Conservation (phyloP, 2,888 invertebrate genomes). For the Oeneis ivallda region DNA sequence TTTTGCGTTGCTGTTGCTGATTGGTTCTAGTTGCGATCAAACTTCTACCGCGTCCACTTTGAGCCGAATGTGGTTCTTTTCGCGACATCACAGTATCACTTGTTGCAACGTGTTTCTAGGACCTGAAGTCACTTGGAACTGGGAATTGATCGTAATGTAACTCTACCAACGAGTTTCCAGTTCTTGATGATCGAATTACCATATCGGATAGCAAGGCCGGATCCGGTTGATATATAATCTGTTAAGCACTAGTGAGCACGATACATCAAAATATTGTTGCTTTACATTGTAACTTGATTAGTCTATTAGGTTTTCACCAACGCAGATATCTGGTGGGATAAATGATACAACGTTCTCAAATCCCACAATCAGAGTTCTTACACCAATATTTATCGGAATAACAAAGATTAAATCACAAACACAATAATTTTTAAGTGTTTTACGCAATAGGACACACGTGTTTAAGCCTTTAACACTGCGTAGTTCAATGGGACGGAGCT, state of each 20-base stretch:
- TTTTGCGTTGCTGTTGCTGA: conserved; percentile 67
- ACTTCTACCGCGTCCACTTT: conserved; percentile 59
- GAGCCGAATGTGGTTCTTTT: conserved; percentile 57
- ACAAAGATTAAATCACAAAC: background rate
- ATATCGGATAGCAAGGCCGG: conserved; percentile 72
- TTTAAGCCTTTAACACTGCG: conserved; percentile 35
- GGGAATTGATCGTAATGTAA: conserved; percentile 57
- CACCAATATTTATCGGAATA: background rate
- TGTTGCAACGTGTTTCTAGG: conserved; percentile 55
- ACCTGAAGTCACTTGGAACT: conserved; percentile 57
- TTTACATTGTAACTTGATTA: conserved; percentile 34
- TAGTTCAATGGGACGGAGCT: conserved; percentile 44
- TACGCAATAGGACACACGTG: conserved; percentile 30
- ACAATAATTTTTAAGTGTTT: background rate
- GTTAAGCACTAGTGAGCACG: conserved; percentile 72
- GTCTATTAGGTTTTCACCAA: conserved; percentile 35
- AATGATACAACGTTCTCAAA: conserved; percentile 15
- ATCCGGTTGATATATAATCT: conserved; percentile 73
- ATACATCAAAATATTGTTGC: conserved; percentile 48
- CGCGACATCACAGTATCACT: conserved; percentile 57
- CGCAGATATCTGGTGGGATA: conserved; percentile 27
- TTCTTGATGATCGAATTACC: conserved; percentile 64
- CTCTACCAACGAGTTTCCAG: conserved; percentile 62
- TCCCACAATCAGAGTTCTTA: background rate
- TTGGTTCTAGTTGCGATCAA: conserved; percentile 67